phyloP scores from a whole-genome alignment of 2,797 vertebrate species.

The Sparus aurata region DNA sequence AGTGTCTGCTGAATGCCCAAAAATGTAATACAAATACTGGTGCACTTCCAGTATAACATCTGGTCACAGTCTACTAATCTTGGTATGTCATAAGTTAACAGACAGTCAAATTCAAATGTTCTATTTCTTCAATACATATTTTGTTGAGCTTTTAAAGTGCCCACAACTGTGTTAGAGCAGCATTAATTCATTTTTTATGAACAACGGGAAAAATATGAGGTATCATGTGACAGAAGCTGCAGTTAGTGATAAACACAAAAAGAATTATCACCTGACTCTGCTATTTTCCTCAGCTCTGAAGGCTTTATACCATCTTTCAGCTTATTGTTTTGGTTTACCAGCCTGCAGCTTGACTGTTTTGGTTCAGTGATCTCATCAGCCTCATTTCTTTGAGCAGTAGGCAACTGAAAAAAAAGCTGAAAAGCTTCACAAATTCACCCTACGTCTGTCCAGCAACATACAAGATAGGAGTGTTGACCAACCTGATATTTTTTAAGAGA shows the following conservation, averaged over 20 bases:
- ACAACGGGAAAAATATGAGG: no score
- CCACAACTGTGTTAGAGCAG: no score
- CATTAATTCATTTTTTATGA: neutral
- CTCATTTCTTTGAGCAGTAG: neutral
- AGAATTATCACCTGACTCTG: neutral
- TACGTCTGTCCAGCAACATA: neutral
- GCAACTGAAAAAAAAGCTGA: neutral
- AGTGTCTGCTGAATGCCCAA: no score
- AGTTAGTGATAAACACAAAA: neutral
- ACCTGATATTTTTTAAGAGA: no score
- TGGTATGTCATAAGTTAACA: no score
- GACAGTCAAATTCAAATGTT: no score
- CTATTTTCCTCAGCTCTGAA: neutral
- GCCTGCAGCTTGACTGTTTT: neutral
- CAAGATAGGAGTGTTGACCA: neutral
- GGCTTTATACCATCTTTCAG: neutral
- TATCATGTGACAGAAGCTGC: neutral
- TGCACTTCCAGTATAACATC: no score
- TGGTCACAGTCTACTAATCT: no score
- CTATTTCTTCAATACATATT: no score
- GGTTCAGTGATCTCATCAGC: neutral
- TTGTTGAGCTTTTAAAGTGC: no score
- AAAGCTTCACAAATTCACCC: neutral
- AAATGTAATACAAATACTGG: no score
- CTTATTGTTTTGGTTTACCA: neutral